phyloP scores from a whole-genome alignment of 2,113 vertebrate species.

The Marmota monax region DNA sequence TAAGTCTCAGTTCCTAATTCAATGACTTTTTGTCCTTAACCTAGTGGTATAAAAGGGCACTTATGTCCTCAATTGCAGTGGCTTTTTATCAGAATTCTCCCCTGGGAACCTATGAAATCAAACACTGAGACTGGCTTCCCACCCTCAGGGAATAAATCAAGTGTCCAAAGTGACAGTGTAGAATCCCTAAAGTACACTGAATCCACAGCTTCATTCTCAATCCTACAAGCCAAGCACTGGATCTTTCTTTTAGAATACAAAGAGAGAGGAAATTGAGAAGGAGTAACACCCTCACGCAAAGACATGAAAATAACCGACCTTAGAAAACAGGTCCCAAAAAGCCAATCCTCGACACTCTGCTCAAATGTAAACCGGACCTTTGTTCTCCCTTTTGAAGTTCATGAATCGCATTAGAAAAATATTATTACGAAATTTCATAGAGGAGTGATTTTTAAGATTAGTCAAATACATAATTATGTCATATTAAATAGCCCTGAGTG shows the following conservation, averaged over 20 bases:
- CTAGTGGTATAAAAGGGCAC: constrained; percentile 69
- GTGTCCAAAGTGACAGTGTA: constrained; percentile 75
- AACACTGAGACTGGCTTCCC: constrained; percentile 73
- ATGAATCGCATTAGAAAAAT: constrained; percentile 71
- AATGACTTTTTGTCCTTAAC: constrained; percentile 66
- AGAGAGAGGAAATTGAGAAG: constrained; percentile 67
- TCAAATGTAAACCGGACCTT: constrained; percentile 66
- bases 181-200: constrained; percentile 59
- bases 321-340: constrained; percentile 57
- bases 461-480: constrained; percentile 64
- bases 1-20: constrained; percentile 72
- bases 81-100: constrained; percentile 71
- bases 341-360: constrained; percentile 51
- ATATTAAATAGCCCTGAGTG: constrained; percentile 48
- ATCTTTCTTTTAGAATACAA: constrained; percentile 67
- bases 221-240: constrained; percentile 58
- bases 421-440: constrained; percentile 63
- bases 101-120: constrained; percentile 71
- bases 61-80: constrained; percentile 74
- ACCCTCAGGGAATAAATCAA: constrained; percentile 63
- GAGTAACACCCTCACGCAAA: constrained; percentile 51
- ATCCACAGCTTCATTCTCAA: constrained; percentile 69
- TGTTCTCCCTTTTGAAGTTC: constrained; percentile 70
- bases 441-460: constrained; percentile 56
- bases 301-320: constrained; percentile 54